Percentiles rank a stretch among this genome's conserved stretches.
Evolutionary conservation across 1,140 invertebrate species (phyloP).

Genomic region (Atta cephalotes): DNA sequence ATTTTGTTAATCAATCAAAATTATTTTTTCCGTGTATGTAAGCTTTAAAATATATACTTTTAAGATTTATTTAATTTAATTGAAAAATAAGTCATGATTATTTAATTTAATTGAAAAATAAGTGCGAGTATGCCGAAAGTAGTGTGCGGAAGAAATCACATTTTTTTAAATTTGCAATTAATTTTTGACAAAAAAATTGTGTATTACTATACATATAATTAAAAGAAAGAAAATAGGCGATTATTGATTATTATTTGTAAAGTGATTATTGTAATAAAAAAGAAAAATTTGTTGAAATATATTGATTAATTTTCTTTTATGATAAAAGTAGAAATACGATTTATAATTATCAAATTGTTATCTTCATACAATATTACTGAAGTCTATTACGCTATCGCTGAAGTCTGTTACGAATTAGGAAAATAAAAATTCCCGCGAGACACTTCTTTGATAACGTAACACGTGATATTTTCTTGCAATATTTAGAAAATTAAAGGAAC

Average conservation of each 20-base stretch:
- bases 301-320: not conserved
- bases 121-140: not conserved
- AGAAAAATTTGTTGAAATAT: not conserved
- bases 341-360: not conserved
- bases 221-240: not conserved
- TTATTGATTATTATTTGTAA: not conserved
- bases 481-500: conserved; percentile 12
- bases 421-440: not conserved
- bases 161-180: not conserved
- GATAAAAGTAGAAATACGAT: not conserved
- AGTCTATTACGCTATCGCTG: not conserved
- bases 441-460: conserved; percentile 3
- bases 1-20: too few relatives aligned
- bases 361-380: not conserved
- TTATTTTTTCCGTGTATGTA: too few relatives aligned
- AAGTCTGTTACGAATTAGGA: not conserved
- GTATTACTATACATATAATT: not conserved
- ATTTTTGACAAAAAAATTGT: not conserved
- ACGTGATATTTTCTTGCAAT: not conserved
- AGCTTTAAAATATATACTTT: too few relatives aligned
- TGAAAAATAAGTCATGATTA: too few relatives aligned
- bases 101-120: too few relatives aligned
- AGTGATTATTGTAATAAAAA: conserved; percentile 24
- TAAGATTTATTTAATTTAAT: too few relatives aligned
- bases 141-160: not conserved